phyloP scores from a whole-genome alignment of 2,797 vertebrate species.

The Gallinago solitaria region DNA sequence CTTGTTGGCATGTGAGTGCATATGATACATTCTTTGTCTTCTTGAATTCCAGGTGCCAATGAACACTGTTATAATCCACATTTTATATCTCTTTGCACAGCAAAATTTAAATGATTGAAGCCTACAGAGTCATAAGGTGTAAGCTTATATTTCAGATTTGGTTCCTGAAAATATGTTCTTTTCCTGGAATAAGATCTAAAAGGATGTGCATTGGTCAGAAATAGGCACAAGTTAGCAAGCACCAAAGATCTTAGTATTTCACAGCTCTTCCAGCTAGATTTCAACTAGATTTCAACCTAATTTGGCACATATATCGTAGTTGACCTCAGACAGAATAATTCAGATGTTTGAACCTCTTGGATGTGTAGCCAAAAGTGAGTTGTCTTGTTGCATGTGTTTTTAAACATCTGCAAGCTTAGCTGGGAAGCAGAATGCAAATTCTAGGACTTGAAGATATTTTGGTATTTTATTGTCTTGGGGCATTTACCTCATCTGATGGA shows the following conservation, averaged over 20 bases:
- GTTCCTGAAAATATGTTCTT: constrained; percentile 10
- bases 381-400: constrained; percentile 69
- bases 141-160: background rate
- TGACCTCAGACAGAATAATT: constrained; percentile 73
- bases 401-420: constrained; percentile 61
- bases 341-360: constrained; percentile 59
- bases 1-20: background rate
- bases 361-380: constrained; percentile 64
- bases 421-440: constrained; percentile 47
- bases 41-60: background rate
- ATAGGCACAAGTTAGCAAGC: constrained; percentile 11
- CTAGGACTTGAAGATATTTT: background rate
- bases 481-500: background rate
- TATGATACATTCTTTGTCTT: background rate
- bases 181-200: background rate
- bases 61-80: background rate
- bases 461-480: background rate
- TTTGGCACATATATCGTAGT: constrained; percentile 48
- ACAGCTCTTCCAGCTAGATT: constrained; percentile 26
- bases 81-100: background rate
- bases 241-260: constrained; percentile 40
- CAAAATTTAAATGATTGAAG: background rate
- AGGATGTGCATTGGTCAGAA: background rate
- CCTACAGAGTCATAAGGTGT: background rate
- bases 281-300: constrained; percentile 56